Base-by-base conservation (phyloP, 2,113 vertebrate genomes). In the Vireo altiloquus region DNA sequence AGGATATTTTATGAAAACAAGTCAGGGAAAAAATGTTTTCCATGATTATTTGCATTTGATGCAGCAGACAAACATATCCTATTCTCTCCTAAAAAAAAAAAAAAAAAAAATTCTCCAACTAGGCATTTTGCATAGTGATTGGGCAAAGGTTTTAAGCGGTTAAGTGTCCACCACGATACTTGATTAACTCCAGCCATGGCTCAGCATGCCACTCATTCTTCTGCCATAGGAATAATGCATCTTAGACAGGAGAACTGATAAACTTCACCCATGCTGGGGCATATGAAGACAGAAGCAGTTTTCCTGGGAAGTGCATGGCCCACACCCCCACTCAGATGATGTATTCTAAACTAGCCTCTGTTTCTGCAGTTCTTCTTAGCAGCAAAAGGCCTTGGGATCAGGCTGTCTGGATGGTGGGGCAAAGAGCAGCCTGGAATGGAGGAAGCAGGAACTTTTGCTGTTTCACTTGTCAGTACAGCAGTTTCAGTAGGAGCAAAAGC, bases 11-110 rank as follows among this genome's bases (percentile, higher is more conserved):
- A 60, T 8, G 33, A 82, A 75, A 70, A 15, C 5, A 76, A 64
- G 18, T 46, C 9, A n/a, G 14, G 20, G 6, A 13, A 20, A 24
- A 33, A 28, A 5, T 0, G 0, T 31, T 40, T 86, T 70, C 39
- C 13, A 14, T 28, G 4, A 42, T 68, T 56, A 66, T 70, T 61
- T 81, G 8, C 37, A 54, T 81, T 31, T n/a, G 61, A 75, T 15
- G 13, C 15, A 89, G 39, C 13, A 37, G 24, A n/a, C 39, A 37
- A 11, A 13, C 6, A 8, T 31, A 65, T 15, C 37, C 16, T n/a
- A 28, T 19, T 27, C 9, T 71, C 22, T 75, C 54, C 33, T 56
- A 33, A 79, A 52, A 52, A 17, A 37, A 68, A 10, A 10, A 16
- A 10, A 33, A 7, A 20, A 17, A 68, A 28, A 35, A 2, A 60